These are phyloP conservation scores for Podarcis muralis DNA, from an alignment of 2,113 vertebrate genomes.

Conservation along the genomic window DNA sequence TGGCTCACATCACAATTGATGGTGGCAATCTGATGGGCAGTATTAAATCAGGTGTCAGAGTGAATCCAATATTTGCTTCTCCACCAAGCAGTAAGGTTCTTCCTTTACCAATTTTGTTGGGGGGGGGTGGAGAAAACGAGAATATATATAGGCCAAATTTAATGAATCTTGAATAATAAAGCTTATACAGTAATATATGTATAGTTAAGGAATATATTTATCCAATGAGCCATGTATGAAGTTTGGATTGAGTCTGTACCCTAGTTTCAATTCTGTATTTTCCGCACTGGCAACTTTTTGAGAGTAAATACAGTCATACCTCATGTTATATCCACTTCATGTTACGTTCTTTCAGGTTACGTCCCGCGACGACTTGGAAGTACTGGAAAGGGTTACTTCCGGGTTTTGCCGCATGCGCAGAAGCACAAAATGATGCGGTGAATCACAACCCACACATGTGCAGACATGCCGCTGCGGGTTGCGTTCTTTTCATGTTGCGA, in stretches of 20 bases:
- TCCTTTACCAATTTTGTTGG: constrained; percentile 22
- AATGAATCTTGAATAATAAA: neutral
- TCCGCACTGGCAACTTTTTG: neutral
- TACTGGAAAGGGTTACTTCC: too few species aligned
- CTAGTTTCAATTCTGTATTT: neutral
- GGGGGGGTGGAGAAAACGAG: neutral
- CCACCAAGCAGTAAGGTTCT: constrained; percentile 59
- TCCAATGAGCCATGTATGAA: constrained; percentile 22
- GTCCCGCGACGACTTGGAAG: too few species aligned
- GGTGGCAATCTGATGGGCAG: constrained; percentile 58
- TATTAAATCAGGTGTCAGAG: constrained; percentile 65
- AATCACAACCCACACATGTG: too few species aligned
- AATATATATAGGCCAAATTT: neutral
- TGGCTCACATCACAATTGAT: constrained; percentile 56
- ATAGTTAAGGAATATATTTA: neutral
- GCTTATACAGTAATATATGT: neutral
- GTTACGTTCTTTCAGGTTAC: too few species aligned
- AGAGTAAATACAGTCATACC: neutral
- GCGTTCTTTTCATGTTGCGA: too few species aligned
- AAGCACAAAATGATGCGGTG: too few species aligned
- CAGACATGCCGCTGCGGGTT: too few species aligned
- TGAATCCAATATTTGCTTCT: constrained; percentile 57
- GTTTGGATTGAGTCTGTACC: neutral
- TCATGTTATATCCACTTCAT: too few species aligned
- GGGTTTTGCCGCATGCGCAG: too few species aligned